Evolutionary conservation across 2,797 vertebrate genomes (phyloP), one percentile per base, ranked within the genome.

Genomic region (Pangasius macronema): DNA sequence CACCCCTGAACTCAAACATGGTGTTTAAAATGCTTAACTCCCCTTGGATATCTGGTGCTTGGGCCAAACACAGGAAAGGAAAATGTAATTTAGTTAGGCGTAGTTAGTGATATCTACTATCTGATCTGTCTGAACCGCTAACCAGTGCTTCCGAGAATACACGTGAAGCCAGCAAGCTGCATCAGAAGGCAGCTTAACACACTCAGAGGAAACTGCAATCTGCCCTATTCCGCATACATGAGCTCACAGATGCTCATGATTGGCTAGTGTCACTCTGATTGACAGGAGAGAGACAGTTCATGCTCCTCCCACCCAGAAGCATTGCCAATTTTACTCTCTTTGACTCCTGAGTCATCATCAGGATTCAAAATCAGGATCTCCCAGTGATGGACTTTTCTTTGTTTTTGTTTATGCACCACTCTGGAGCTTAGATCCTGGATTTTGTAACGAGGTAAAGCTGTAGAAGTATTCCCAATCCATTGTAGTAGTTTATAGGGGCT

Each of bases 11-110:
- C 81, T 30, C 30, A 46, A 84, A 42, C 33, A 59, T n/a, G 10
- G 22, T n/a, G 57, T 30, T 82, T 83, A 83, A 83, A 67, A 67
- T 33, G 61, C 18, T 67, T 51, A 51, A 83, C 42, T 13, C 9
- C 42, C 1, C 16, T 83, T 3, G 27, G 14, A 67, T 61, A 42
- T 8, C 57, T 59, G 22, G 55, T 82, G 39, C 80, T 30, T 13
- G 81, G 16, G 39, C 14, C 61, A 67, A 65, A 82, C 24, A 22
- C 16, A 82, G 42, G 30, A 49, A 80, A 51, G 75, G n/a, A 20
- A 33, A 7, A 3, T 30, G 14, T 6, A 3, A 46, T n/a, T 75
- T 72, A 10, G 14, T 51, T n/a, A 51, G 46, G 72, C 46, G 20
- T 73, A 72, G 3, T 76, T 76, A 51, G 30, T 36, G 53, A 57